Evolutionary conservation across 1,140 invertebrate species (phyloP).

Genomic region (Drosophila parabipectinata): DNA sequence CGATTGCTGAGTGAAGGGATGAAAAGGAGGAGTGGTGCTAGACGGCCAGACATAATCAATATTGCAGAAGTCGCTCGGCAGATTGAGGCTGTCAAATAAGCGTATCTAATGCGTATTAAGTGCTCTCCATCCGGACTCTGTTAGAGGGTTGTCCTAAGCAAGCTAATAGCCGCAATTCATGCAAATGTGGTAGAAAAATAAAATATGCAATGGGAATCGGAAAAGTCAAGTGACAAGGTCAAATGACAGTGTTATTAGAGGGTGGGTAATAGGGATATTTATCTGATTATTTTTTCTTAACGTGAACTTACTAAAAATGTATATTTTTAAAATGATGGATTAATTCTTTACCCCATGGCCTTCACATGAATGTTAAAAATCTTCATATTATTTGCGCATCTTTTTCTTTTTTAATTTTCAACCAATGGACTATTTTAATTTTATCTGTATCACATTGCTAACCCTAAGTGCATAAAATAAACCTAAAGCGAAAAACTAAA

Average conservation of each 20-base stretch:
- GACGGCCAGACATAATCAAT: constrained; percentile 69
- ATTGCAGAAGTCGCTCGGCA: constrained; percentile 55
- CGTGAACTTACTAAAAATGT: too few relatives aligned
- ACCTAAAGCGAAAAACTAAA: constrained; percentile 35
- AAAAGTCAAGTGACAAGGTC: constrained; percentile 63
- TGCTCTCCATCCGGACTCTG: constrained; percentile 52
- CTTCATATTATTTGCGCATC: constrained; percentile 37
- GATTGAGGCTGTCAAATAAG: constrained; percentile 74
- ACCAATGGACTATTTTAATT: constrained; percentile 22
- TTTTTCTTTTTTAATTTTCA: constrained; percentile 23
- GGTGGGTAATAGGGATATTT: background rate
- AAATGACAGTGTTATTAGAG: constrained; percentile 6
- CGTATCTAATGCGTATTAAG: constrained; percentile 79
- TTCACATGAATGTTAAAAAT: too few relatives aligned
- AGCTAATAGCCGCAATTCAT: constrained; percentile 66
- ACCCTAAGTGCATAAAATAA: constrained; percentile 33
- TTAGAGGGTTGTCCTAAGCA: constrained; percentile 42
- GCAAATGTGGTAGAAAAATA: constrained; percentile 64
- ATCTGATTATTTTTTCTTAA: too few relatives aligned
- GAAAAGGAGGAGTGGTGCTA: background rate
- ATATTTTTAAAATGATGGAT: too few relatives aligned
- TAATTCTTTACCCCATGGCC: background rate
- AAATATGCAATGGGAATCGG: constrained; percentile 59
- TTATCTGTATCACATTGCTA: constrained; percentile 31
- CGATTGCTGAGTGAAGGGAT: background rate